These are phyloP conservation scores for Matsumurasca onukii DNA, from an alignment of 1,140 invertebrate species.

Conservation along the genomic window DNA sequence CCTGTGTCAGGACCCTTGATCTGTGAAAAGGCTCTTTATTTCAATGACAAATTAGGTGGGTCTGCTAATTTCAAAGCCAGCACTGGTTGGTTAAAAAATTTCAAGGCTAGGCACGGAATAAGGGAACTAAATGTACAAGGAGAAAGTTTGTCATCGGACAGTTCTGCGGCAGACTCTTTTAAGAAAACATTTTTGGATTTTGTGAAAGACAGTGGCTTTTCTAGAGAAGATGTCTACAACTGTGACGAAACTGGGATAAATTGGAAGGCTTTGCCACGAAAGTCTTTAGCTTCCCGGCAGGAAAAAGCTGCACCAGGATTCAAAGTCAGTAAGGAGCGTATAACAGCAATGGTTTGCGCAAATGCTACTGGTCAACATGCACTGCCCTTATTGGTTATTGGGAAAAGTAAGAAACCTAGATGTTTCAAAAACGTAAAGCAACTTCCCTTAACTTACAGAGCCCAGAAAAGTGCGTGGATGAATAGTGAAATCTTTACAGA, in stretches of 20 bases:
- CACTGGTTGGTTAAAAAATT: constrained; percentile 48
- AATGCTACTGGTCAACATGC: constrained; percentile 46
- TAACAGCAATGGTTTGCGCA: constrained; percentile 46
- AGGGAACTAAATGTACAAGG: constrained; percentile 44
- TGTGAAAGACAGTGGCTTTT: constrained; percentile 23
- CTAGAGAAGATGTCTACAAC: constrained; percentile 45
- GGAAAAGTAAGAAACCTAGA: constrained; percentile 40
- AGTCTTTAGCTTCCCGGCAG: constrained; percentile 44
- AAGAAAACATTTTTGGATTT: constrained; percentile 20
- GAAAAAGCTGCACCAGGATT: constrained; percentile 45
- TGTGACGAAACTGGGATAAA: constrained; percentile 48
- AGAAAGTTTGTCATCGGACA: constrained; percentile 44
- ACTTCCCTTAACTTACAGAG: constrained; percentile 36
- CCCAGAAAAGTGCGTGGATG: constrained; percentile 39
- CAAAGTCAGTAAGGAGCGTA: constrained; percentile 46
- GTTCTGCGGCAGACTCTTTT: constrained; percentile 33
- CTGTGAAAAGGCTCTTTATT: constrained; percentile 38
- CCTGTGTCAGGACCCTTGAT: constrained; percentile 39
- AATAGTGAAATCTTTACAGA: constrained; percentile 35
- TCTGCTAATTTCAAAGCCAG: constrained; percentile 40
- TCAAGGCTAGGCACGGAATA: constrained; percentile 46
- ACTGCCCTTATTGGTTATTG: constrained; percentile 45
- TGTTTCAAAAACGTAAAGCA: constrained; percentile 39
- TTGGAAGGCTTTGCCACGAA: constrained; percentile 47
- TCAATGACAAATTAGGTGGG: constrained; percentile 36